Base-by-base conservation (phyloP, 2,113 vertebrate genomes). In the Gobio gobio region DNA sequence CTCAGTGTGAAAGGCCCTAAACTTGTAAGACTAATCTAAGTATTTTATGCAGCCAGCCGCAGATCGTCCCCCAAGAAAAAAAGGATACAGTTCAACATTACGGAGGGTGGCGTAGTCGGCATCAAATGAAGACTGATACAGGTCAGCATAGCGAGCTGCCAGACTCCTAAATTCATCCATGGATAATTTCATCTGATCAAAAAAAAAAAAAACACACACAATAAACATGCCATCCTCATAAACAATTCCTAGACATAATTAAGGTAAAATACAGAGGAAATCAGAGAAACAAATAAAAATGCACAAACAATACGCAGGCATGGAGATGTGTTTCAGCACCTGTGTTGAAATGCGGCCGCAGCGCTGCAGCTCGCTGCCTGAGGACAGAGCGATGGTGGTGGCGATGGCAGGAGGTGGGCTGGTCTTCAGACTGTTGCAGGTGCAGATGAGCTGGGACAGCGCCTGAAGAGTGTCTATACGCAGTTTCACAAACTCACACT, bases 401-500 rank as follows among this genome's bases (percentile, higher is more conserved):
- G 98, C 98, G 78, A 99, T 99, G 80, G 98, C 98, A 2, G 98
- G 98, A 16, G 98, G 98, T 0, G 98, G 98, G 88, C 98, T 99
- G 76, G 98, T 99, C 91, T 99, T 99, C 0, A 99, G 94, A 90
- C 98, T 99, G 91, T 98, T 99, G 91, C 98, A 99, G 86, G 98
- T 99, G 86, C 97, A 99, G 89, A 99, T 96, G 66, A 99, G 97
- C 90, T 99, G 97, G 5, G 96, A 99, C 92, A 99, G 96, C 64
- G 97, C 97, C 92, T 99, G 98, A 63, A 99, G 95, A 47, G 97
- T 96, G 92, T 98, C 97, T 82, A 99, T 99, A 22, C 98, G 94
- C 90, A 99, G 95, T 91, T 99, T 99, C 86, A 99, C 97, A 94
- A 98, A 99, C 63, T 99, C 98, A 78, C 98, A 99, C 92, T 99